These are phyloP conservation scores for Tetramorium alpestre DNA, from an alignment of 1,140 invertebrate genomes.

Conservation along the genomic window DNA sequence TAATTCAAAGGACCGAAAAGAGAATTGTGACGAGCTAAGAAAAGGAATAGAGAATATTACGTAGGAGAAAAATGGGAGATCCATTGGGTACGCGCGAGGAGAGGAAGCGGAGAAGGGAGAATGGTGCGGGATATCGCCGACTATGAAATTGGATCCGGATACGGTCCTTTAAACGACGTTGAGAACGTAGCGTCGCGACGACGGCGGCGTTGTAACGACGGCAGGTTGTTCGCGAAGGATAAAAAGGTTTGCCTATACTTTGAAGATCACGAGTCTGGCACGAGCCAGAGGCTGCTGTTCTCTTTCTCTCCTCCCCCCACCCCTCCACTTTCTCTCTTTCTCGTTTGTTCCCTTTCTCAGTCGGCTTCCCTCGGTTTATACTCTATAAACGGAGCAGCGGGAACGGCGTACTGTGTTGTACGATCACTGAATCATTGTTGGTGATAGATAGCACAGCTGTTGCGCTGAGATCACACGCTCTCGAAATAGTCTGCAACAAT, in stretches of 20 bases:
- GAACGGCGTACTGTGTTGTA: constrained; percentile 69
- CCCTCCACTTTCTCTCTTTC: constrained; percentile 36
- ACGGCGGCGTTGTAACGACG: constrained; percentile 58
- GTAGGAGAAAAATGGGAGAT: constrained; percentile 23
- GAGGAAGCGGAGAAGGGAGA: neutral
- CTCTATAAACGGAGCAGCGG: constrained; percentile 78
- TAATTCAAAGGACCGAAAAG: constrained; percentile 33
- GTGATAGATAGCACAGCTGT: constrained; percentile 84
- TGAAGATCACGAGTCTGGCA: constrained; percentile 80
- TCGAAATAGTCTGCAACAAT: constrained; percentile 83
- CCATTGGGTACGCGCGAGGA: neutral
- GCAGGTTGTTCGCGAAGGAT: constrained; percentile 68
- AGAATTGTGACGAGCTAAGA: neutral
- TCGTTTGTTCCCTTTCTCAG: constrained; percentile 16
- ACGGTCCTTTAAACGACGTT: constrained; percentile 60
- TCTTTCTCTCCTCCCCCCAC: constrained; percentile 45
- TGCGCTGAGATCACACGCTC: constrained; percentile 82
- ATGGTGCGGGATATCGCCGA: constrained; percentile 19
- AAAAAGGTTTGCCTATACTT: constrained; percentile 76
- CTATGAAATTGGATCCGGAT: constrained; percentile 66
- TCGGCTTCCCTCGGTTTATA: constrained; percentile 74
- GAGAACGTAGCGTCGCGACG: constrained; percentile 47
- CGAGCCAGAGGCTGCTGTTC: constrained; percentile 59
- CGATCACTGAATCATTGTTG: constrained; percentile 85
- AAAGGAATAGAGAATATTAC: constrained; percentile 11